Base-by-base conservation (phyloP, 2,797 vertebrate species). In the Threskiornis aethiopicus region DNA sequence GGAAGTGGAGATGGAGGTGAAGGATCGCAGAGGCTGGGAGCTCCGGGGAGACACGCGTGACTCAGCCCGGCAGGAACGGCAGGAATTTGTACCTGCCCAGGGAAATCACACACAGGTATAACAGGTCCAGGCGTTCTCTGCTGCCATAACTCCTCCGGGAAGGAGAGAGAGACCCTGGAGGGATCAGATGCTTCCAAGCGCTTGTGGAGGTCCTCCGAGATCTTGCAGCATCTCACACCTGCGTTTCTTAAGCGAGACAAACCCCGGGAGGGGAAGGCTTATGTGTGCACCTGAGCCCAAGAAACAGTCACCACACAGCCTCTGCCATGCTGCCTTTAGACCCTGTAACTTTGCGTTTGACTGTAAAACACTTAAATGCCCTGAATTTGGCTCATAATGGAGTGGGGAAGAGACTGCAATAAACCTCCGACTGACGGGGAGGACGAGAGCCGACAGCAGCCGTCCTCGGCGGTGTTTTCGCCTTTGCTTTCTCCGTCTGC, bases 101-200 rank as follows among this genome's bases (percentile, higher is more conserved):
- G 83, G 86, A 62, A 78, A 26, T 55, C 4, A 18, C 51, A 29
- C 93, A 65, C 95, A 86, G 92, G 92, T 75, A n/a, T 2, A 80
- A 95, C 90, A 90, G 93, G 96, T 96, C 93, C 93, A 44, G 91
- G 80, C 77, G 61, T 89, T 73, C 35, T 51, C 92, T 8, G 47
- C 87, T 51, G 64, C 83, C 66, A 5, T 37, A 33, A 75, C 61
- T 96, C 77, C 91, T 31, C 51, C 3, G 18, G 83, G 86, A 64
- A 78, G 89, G 24, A 10, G 64, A 51, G 24, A 10, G 64, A 51
- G 83, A 66, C 90, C 89, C 90, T 4, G 86, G 15, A 28, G 91
- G 84, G 78, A 2, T 49, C 5, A 7, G 93, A 80, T 37, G 46
- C 54, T 93, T 84, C 89, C 87, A 46, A 88, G 90, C 4, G 6